Base-by-base conservation (phyloP, 53 echinoderm and acorn worm species). In the Echinarachnius parma region DNA sequence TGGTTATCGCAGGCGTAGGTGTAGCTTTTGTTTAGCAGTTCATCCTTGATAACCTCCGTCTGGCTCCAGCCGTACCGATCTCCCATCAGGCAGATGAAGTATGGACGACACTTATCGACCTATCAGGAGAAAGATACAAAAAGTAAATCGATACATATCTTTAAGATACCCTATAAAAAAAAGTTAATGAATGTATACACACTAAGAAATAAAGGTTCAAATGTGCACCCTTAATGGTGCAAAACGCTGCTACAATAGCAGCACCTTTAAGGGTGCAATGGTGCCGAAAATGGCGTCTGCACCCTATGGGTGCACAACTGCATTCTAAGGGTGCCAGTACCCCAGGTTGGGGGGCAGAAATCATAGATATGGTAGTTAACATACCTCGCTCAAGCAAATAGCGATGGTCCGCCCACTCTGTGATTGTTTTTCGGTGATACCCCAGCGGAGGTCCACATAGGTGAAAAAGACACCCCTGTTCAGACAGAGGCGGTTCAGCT, bases 61-160 rank as follows among this genome's bases (percentile, higher is more conserved):
- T 89, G 89, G 46, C 76, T 77, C 89, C 85, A 85, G 22, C 89
- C 85, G 28, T 61, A 89, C 16, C 89, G 89, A n/a, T 89, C 89
- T 15, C 89, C 89, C 61, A 89, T 53, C 21, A 89, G 74, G 36
- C 89, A 89, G 39, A 85, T 81, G 42, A 89, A 89, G 35, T 85
- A 89, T 7, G 85, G 85, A 2, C 81, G 74, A 31, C 85, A 85
- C 18, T 69, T 76, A n/a, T 85, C 85, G 19, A 85, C 37, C 85
- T 85, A 19, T 20, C 11, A 5, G 18, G 7, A 50, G 52, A n/a
- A 22, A 20, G 5, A 9, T 20, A 20, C 11, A n/a, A 5, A 14
- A 50, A 5, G 9, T n/a, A n/a, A n/a, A n/a, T n/a, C n/a, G n/a
- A n/a, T n/a, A n/a, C n/a, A n/a, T n/a, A n/a, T n/a, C n/a, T n/a